Conservation (phyloP, 2,888 invertebrate species). For the Drosophila yooni region DNA sequence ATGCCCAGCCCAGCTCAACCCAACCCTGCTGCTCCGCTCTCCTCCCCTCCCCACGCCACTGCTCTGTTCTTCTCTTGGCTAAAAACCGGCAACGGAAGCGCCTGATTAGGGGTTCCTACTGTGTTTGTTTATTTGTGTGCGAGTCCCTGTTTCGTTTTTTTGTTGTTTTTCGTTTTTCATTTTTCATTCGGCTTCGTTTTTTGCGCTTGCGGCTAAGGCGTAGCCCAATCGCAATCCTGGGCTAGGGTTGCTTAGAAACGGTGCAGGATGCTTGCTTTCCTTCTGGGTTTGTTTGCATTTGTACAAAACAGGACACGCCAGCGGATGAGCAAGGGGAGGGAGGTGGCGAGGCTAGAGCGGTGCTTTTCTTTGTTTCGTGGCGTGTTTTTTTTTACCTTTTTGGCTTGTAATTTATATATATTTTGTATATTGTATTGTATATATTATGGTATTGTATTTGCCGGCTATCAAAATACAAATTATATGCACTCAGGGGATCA, state of each 20-base stretch:
- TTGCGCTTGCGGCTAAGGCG: conserved; percentile 54
- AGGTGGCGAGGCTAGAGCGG: conserved; percentile 3
- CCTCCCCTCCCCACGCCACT: not conserved
- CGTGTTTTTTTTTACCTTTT: conserved; percentile 68
- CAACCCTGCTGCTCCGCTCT: conserved; percentile 2
- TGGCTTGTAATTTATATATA: conserved; percentile 81
- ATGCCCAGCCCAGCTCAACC: not conserved
- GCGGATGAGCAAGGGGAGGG: not conserved
- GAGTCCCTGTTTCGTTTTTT: conserved; percentile 18
- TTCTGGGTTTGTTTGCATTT: conserved; percentile 73
- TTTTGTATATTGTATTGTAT: conserved; percentile 51
- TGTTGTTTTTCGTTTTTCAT: conserved; percentile 1
- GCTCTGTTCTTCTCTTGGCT: not conserved
- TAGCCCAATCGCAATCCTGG: conserved; percentile 49
- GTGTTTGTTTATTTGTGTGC: conserved; percentile 35
- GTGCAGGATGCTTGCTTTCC: conserved; percentile 37
- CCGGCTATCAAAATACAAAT: conserved; percentile 76
- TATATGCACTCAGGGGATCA: conserved; percentile 50
- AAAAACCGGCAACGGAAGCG: conserved; percentile 59
- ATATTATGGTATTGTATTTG: conserved; percentile 63
- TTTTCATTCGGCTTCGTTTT: not conserved
- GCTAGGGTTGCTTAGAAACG: conserved; percentile 61
- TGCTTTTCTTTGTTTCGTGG: conserved; percentile 51
- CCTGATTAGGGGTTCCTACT: conserved; percentile 66
- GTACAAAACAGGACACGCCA: conserved; percentile 50